Conservation (phyloP, 2,888 invertebrate species). For the Lasioglossum malachurum region DNA sequence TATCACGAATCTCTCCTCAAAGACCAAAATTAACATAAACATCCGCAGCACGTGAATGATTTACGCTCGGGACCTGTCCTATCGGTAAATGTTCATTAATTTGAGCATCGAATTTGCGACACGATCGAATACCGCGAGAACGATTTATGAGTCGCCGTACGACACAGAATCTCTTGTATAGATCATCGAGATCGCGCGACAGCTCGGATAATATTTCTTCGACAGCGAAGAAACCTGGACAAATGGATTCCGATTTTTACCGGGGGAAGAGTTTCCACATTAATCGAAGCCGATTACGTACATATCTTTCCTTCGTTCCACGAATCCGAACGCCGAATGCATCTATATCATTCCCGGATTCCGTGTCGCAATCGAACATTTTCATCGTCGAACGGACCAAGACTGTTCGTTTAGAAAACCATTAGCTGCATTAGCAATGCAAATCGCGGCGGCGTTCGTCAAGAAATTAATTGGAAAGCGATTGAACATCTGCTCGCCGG, state of each 20-base stretch:
- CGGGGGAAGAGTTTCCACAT: neutral
- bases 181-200: neutral
- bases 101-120: neutral
- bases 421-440: constrained; percentile 54
- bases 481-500: constrained; percentile 35
- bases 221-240: neutral
- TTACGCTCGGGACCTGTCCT: neutral
- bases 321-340: constrained; percentile 11
- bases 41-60: neutral
- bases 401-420: constrained; percentile 5
- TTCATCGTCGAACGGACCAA: neutral
- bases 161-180: neutral
- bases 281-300: constrained; percentile 8
- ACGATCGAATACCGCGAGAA: neutral
- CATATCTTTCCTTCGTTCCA: constrained; percentile 16
- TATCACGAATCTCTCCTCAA: neutral
- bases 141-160: neutral
- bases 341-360: constrained; percentile 8
- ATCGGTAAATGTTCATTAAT: neutral
- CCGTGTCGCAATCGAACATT: constrained; percentile 34
- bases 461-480: constrained; percentile 51
- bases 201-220: neutral
- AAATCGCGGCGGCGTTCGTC: constrained; percentile 46
- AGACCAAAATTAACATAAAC: constrained; percentile 3
- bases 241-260: neutral